Evolutionary conservation across 2,797 vertebrate species (phyloP).

Genomic region (Spinibarbus caldwelli): DNA sequence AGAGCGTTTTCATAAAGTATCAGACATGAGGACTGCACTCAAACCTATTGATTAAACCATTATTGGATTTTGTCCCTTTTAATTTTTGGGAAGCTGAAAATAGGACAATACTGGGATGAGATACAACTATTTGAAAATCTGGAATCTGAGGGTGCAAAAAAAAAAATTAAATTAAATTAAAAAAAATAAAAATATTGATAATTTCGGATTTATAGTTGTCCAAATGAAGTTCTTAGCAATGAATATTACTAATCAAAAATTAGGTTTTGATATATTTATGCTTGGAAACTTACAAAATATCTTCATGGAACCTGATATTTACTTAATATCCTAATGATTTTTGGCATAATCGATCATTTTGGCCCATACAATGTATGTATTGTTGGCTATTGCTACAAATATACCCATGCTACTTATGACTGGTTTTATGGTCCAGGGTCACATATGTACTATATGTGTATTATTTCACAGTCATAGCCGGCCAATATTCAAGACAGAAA

Average conservation of each 20-base stretch:
- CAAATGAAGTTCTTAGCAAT: neutral
- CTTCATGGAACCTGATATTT: neutral
- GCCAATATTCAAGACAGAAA: neutral
- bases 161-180: no score
- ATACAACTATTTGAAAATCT: neutral
- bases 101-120: neutral
- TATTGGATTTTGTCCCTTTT: neutral
- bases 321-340: neutral
- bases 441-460: neutral
- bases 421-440: neutral
- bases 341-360: neutral
- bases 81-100: neutral
- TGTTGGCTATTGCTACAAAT: neutral
- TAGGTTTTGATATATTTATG: neutral
- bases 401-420: neutral
- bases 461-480: neutral
- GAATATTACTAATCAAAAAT: neutral
- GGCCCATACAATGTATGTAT: neutral
- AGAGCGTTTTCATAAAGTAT: neutral
- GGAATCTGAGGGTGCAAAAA: no score
- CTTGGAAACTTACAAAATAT: neutral
- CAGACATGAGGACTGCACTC: neutral
- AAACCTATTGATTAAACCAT: slow-evolving; percentile 24
- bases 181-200: neutral
- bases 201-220: neutral